phyloP scores from a whole-genome alignment of 2,888 invertebrate species.

The Drosophila fulvimacula region DNA sequence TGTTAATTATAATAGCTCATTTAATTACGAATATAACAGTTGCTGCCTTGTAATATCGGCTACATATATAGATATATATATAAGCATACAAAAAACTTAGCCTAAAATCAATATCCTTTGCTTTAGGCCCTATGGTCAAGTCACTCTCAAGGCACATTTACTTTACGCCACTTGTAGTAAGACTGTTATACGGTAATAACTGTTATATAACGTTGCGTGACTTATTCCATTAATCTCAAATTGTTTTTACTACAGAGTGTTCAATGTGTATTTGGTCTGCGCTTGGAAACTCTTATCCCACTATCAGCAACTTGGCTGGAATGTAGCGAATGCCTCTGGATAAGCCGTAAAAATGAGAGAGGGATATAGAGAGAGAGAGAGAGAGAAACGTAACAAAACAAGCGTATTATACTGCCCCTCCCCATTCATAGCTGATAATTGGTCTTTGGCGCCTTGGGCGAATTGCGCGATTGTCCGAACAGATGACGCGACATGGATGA shows the following conservation, averaged over 20 bases:
- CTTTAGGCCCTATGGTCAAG: slow-evolving; percentile 20
- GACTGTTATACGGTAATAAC: neutral
- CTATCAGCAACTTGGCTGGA: slow-evolving; percentile 21
- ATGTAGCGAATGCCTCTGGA: slow-evolving; percentile 12
- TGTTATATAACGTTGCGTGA: slow-evolving; percentile 1
- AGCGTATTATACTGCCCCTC: slow-evolving; percentile 20
- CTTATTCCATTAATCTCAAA: slow-evolving; percentile 11
- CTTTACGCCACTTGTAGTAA: slow-evolving; percentile 15
- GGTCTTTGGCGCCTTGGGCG: slow-evolving; percentile 62
- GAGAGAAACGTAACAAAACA: neutral
- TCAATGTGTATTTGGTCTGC: slow-evolving; percentile 42
- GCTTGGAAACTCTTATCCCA: slow-evolving; percentile 1
- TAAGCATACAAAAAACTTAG: slow-evolving; percentile 16
- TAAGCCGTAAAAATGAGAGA: slow-evolving; percentile 21
- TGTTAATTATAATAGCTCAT: neutral
- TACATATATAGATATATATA: slow-evolving; percentile 5
- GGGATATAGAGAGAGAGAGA: neutral
- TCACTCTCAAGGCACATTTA: slow-evolving; percentile 44
- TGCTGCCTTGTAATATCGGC: neutral
- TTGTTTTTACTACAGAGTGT: neutral
- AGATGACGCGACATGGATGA: slow-evolving; percentile 48
- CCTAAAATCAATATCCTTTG: neutral
- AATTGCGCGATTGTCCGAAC: slow-evolving; percentile 54
- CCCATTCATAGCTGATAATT: slow-evolving; percentile 78
- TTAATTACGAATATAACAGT: slow-evolving; percentile 11